Evolutionary conservation across 2,888 invertebrate species (phyloP).

Genomic region (Hoplodrina blanda): DNA sequence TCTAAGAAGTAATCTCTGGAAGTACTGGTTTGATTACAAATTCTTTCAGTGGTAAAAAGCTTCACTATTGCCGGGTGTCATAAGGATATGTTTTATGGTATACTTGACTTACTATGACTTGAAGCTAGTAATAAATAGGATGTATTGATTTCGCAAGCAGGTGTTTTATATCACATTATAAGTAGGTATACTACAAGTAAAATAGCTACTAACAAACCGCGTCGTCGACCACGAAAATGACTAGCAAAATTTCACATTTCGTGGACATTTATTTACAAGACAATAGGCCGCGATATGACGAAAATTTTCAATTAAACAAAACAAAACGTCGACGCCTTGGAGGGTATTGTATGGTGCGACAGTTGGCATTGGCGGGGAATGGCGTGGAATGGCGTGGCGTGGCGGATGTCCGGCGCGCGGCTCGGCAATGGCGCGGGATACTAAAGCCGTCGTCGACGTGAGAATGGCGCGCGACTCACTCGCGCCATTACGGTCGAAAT

Average conservation of each 20-base stretch:
- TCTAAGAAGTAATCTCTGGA: too few relatives aligned
- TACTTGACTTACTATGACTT: too few relatives aligned
- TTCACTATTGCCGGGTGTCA: too few relatives aligned
- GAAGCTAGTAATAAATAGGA: background rate
- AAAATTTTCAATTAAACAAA: slow-evolving; percentile 88
- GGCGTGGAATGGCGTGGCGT: slow-evolving; percentile 69
- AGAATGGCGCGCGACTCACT: slow-evolving; percentile 69
- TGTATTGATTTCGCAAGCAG: slow-evolving; percentile 39
- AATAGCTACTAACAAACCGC: slow-evolving; percentile 24
- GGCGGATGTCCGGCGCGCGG: slow-evolving; percentile 81
- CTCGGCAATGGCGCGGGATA: slow-evolving; percentile 66
- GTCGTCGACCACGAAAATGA: slow-evolving; percentile 44
- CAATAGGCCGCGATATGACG: slow-evolving; percentile 81
- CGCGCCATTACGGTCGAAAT: slow-evolving; percentile 76
- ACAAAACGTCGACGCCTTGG: slow-evolving; percentile 77
- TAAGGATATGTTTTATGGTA: too few relatives aligned
- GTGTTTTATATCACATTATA: slow-evolving; percentile 17
- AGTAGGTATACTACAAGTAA: slow-evolving; percentile 19
- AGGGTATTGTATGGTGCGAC: slow-evolving; percentile 80
- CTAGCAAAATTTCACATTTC: slow-evolving; percentile 54
- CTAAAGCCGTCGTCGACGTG: slow-evolving; percentile 65
- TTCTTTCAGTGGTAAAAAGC: too few relatives aligned
- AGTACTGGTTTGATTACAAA: too few relatives aligned
- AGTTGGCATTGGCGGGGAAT: slow-evolving; percentile 72
- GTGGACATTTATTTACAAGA: slow-evolving; percentile 67